phyloP scores from a whole-genome alignment of 1,140 invertebrate species.

The Platyscapa corneri region DNA sequence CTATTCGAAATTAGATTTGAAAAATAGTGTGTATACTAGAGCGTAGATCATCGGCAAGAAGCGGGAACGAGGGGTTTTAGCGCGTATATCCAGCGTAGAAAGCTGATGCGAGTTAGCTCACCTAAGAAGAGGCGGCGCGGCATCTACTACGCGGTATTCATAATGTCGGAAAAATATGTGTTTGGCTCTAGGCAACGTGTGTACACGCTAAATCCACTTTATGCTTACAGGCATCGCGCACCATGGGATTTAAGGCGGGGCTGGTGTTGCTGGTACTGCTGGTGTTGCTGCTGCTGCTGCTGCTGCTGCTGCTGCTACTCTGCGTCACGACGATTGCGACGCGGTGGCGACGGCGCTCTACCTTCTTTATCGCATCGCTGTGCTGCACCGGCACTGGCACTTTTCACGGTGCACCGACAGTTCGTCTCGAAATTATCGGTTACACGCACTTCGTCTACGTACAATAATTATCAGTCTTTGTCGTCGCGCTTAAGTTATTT shows the following conservation, averaged over 20 bases:
- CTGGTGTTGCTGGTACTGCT: not conserved
- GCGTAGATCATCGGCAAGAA: not conserved
- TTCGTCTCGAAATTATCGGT: slow-evolving; percentile 40
- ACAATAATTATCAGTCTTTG: slow-evolving; percentile 42
- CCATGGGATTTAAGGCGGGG: slow-evolving; percentile 52
- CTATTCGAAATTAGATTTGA: slow-evolving; percentile 17
- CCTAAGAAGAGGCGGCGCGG: no score
- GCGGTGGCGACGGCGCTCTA: not conserved
- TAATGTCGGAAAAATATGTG: slow-evolving; percentile 53
- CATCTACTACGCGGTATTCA: slow-evolving; percentile 24
- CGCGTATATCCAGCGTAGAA: not conserved
- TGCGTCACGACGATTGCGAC: not conserved
- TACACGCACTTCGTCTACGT: not conserved
- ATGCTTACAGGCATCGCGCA: slow-evolving; percentile 31
- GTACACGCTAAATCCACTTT: slow-evolving; percentile 52
- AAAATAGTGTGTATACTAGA: slow-evolving; percentile 6
- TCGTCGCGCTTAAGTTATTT: slow-evolving; percentile 46
- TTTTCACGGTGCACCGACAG: slow-evolving; percentile 2
- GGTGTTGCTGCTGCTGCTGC: not conserved
- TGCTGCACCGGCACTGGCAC: not conserved
- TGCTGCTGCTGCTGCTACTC: not conserved
- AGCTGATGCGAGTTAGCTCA: not conserved
- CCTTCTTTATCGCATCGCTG: slow-evolving; percentile 40
- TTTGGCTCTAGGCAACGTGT: slow-evolving; percentile 50
- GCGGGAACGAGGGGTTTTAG: not conserved